Evolutionary conservation across 2,797 vertebrate genomes (phyloP).

Genomic region (Anniella stebbinsi): DNA sequence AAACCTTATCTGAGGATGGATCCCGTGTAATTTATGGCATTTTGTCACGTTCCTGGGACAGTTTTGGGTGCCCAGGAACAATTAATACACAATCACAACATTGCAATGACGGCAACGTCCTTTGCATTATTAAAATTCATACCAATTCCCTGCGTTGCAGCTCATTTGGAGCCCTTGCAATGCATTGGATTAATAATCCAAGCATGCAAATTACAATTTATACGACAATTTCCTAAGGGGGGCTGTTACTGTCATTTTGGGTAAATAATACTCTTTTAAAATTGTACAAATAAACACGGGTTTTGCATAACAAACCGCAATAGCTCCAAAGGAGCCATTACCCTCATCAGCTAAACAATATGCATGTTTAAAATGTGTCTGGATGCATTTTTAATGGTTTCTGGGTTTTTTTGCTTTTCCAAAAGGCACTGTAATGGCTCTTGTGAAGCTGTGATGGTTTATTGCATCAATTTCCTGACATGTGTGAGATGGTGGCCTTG

Average conservation of each 20-base stretch:
- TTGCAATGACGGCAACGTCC: not conserved
- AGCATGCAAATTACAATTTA: conserved; percentile 50
- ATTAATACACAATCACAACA: conserved; percentile 7
- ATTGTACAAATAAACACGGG: conserved; percentile 20
- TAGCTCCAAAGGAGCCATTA: conserved; percentile 53
- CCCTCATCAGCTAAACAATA: conserved; percentile 52
- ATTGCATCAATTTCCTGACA: conserved; percentile 31
- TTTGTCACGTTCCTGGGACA: not conserved
- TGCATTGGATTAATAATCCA: conserved; percentile 40
- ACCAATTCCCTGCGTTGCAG: not conserved
- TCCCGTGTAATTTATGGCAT: not conserved
- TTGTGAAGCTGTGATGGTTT: conserved; percentile 6
- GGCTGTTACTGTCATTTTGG: conserved; percentile 26
- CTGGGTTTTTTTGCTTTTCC: conserved; percentile 4
- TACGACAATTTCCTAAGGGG: conserved; percentile 40
- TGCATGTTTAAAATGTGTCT: conserved; percentile 56
- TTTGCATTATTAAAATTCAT: conserved; percentile 20
- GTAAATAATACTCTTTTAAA: conserved; percentile 47
- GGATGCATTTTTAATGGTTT: conserved; percentile 61
- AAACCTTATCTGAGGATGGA: not conserved
- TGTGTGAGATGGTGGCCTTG: not conserved
- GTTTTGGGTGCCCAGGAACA: not conserved
- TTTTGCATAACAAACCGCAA: conserved; percentile 47
- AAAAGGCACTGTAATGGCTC: conserved; percentile 31
- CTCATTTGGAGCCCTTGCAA: not conserved